These are phyloP conservation scores for Cheilosia soror DNA, from an alignment of 2,888 invertebrate species.

Conservation along the genomic window DNA sequence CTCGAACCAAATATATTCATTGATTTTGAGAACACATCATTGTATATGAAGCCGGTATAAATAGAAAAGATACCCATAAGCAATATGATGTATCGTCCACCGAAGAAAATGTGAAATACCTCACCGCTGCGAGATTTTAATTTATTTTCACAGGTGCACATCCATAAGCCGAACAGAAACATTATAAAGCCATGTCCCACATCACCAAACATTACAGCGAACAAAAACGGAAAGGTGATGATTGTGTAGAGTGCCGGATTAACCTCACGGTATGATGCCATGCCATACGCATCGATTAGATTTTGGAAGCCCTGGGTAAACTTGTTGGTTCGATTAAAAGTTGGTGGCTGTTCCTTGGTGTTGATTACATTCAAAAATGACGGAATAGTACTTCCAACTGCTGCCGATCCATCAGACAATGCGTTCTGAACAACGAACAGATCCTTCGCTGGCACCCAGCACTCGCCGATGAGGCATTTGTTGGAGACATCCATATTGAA, in stretches of 20 bases:
- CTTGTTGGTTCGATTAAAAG: constrained; percentile 95
- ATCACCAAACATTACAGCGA: constrained; percentile 98
- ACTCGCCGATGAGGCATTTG: constrained; percentile 95
- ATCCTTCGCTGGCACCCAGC: constrained; percentile 92
- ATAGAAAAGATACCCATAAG: constrained; percentile 98
- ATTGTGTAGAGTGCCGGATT: constrained; percentile 95
- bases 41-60: constrained; percentile 99
- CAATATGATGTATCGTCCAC: constrained; percentile 97
- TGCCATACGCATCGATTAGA: constrained; percentile 96
- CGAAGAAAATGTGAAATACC: constrained; percentile 99
- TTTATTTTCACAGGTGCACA: constrained; percentile 92
- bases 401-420: constrained; percentile 91
- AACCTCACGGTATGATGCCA: constrained; percentile 95
- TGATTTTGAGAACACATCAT: constrained; percentile 98
- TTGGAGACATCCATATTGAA: constrained; percentile 96
- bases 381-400: constrained; percentile 93
- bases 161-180: constrained; percentile 90
- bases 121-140: constrained; percentile 90
- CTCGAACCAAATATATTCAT: constrained; percentile 96
- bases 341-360: constrained; percentile 92
- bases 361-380: constrained; percentile 96
- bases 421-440: constrained; percentile 90
- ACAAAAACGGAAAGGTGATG: constrained; percentile 97
- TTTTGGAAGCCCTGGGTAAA: constrained; percentile 97
- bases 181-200: constrained; percentile 95